Conservation (phyloP, 1,140 invertebrate species). For the Heliconius melpomene region DNA sequence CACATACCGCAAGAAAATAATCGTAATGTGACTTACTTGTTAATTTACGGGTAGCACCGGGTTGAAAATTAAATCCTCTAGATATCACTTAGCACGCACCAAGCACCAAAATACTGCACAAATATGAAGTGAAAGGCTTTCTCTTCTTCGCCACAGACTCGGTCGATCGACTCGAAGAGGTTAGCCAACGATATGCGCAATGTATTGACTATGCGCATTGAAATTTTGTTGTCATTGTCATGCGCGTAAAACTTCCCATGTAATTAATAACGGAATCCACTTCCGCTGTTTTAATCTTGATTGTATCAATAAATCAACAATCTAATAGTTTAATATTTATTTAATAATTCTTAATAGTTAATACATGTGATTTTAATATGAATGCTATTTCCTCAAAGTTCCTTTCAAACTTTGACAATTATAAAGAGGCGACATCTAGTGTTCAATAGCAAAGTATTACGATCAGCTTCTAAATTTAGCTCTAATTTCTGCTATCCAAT, state of each 20-base stretch:
- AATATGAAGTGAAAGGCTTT: constrained; percentile 64
- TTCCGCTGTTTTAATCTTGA: neutral
- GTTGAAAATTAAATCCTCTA: constrained; percentile 56
- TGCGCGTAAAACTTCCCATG: constrained; percentile 54
- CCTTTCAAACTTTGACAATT: neutral
- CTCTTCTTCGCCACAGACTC: constrained; percentile 63
- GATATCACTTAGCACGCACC: constrained; percentile 68
- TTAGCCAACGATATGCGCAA: constrained; percentile 78
- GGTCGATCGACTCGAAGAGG: constrained; percentile 74
- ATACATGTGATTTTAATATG: neutral
- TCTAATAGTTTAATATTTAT: neutral
- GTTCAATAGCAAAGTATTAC: neutral
- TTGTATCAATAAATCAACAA: neutral
- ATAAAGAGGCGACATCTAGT: neutral
- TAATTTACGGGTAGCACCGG: constrained; percentile 54
- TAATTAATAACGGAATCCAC: neutral
- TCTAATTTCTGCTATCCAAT: neutral
- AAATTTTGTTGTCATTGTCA: constrained; percentile 63
- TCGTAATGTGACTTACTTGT: constrained; percentile 59
- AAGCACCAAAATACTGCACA: constrained; percentile 74
- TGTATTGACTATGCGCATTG: constrained; percentile 79
- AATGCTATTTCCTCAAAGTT: neutral
- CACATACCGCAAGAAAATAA: constrained; percentile 17
- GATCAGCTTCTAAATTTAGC: too few species aligned
- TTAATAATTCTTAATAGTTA: neutral